These are phyloP conservation scores for Plectropomus leopardus DNA, from an alignment of 2,113 vertebrate species.

Conservation along the genomic window DNA sequence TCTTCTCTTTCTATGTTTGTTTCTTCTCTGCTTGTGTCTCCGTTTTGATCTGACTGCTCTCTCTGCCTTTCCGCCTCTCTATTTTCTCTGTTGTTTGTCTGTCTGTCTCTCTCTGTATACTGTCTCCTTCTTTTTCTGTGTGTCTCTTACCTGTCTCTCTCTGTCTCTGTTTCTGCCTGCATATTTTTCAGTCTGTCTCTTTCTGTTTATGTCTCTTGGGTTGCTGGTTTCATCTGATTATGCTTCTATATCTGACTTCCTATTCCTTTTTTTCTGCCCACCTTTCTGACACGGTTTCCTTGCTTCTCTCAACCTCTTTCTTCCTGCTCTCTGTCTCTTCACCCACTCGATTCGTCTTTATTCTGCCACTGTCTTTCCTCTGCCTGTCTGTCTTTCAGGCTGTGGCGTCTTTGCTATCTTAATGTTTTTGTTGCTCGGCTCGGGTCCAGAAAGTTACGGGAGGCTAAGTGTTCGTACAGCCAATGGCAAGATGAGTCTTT, in stretches of 20 bases:
- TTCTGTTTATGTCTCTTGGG: background rate
- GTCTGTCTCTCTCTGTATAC: background rate
- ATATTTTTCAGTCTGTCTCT: slow-evolving; percentile 7
- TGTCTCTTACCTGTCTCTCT: background rate
- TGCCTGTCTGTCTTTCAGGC: slow-evolving; percentile 11
- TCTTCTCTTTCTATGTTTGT: background rate
- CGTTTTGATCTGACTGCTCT: slow-evolving; percentile 29
- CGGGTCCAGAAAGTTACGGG: slow-evolving; percentile 53
- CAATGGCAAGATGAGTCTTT: slow-evolving; percentile 47
- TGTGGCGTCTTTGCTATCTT: slow-evolving; percentile 37
- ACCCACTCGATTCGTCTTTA: background rate
- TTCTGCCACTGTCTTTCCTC: slow-evolving; percentile 39
- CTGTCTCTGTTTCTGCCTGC: background rate
- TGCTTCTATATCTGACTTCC: background rate
- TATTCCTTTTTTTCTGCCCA: background rate
- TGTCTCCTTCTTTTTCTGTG: no score
- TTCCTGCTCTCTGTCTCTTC: background rate
- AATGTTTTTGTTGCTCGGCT: slow-evolving; percentile 52
- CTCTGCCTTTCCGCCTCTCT: background rate
- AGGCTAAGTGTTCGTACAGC: slow-evolving; percentile 52
- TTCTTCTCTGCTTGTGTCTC: slow-evolving; percentile 24
- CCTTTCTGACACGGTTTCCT: slow-evolving; percentile 1
- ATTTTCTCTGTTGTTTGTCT: background rate
- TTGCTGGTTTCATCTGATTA: background rate
- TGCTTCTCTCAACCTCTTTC: background rate